Percentiles rank a stretch among this genome's conserved stretches.
Conservation (phyloP, 2,797 vertebrate genomes). For the Oryzias dopingdopingensis region DNA sequence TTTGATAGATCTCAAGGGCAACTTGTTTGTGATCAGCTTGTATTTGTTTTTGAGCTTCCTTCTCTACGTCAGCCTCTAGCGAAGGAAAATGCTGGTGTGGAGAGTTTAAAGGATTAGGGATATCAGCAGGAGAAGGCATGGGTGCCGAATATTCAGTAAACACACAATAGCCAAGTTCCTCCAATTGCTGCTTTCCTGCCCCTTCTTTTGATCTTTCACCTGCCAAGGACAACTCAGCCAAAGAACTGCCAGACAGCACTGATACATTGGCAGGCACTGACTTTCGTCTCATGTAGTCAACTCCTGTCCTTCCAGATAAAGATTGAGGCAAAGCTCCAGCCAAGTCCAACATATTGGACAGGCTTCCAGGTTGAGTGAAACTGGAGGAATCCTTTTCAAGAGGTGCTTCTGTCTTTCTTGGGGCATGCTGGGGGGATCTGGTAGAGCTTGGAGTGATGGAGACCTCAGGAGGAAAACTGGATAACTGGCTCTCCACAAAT, state of each 20-base stretch:
- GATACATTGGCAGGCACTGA: conserved; percentile 75
- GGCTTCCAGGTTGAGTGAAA: conserved; percentile 65
- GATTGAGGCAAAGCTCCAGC: conserved; percentile 82
- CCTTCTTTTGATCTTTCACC: conserved; percentile 33
- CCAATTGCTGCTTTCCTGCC: conserved; percentile 80
- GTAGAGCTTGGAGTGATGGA: conserved; percentile 34
- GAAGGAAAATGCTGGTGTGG: conserved; percentile 56
- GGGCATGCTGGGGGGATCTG: conserved; percentile 19
- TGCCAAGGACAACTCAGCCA: conserved; percentile 56
- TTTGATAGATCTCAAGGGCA: conserved; percentile 30
- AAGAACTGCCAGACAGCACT: conserved; percentile 52
- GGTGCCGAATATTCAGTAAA: conserved; percentile 90
- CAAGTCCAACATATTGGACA: conserved; percentile 90
- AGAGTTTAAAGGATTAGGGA: conserved; percentile 61
- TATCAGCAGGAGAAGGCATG: conserved; percentile 85
- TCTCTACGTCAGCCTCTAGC: conserved; percentile 41
- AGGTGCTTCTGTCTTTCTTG: conserved; percentile 5
- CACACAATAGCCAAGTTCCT: conserved; percentile 86
- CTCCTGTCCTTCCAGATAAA: conserved; percentile 75
- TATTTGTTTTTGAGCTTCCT: conserved; percentile 24
- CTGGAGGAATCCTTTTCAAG: conserved; percentile 23
- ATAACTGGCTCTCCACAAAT: conserved; percentile 17
- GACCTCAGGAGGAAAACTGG: conserved; percentile 31
- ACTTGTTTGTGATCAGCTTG: conserved; percentile 21
- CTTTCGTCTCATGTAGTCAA: conserved; percentile 77